These are phyloP conservation scores for Drusus annulatus DNA, from an alignment of 1,140 invertebrate genomes.

Conservation along the genomic window DNA sequence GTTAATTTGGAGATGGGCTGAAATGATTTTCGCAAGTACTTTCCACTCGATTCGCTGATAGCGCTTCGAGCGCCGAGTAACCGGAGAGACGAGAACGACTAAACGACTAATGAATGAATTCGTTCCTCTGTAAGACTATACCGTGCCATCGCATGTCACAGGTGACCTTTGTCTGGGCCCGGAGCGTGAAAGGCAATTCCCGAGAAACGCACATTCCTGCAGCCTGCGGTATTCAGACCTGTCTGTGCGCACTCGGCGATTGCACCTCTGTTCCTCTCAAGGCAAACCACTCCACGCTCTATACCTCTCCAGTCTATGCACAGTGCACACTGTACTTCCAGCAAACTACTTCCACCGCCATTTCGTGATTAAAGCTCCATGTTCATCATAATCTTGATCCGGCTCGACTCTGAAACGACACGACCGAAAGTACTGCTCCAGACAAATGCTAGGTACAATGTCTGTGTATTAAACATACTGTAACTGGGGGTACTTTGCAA, in stretches of 20 bases:
- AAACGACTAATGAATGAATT: conserved; percentile 28
- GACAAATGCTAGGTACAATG: too few species aligned
- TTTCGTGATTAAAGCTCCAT: too few species aligned
- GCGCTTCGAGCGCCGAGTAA: neutral
- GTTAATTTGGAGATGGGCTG: too few species aligned
- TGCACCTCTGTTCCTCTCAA: conserved; percentile 20
- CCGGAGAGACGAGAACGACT: neutral
- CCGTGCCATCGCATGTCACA: conserved; percentile 24
- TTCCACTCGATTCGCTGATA: neutral
- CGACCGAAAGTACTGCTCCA: too few species aligned
- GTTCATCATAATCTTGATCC: too few species aligned
- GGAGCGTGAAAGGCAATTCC: conserved; percentile 38
- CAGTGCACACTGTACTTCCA: too few species aligned
- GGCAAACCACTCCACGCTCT: conserved; percentile 15
- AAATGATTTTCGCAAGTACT: too few species aligned
- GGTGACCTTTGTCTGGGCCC: conserved; percentile 34
- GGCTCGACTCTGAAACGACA: too few species aligned
- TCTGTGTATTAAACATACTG: too few species aligned
- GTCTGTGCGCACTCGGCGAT: conserved; percentile 1
- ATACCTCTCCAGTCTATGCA: neutral
- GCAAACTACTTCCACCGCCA: too few species aligned
- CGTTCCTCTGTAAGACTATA: conserved; percentile 21
- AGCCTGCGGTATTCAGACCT: conserved; percentile 18
- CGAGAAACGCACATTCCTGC: conserved; percentile 37
- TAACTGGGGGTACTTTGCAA: too few species aligned